Base-by-base conservation (phyloP, 2,797 vertebrate genomes). In the Octomys mimax region DNA sequence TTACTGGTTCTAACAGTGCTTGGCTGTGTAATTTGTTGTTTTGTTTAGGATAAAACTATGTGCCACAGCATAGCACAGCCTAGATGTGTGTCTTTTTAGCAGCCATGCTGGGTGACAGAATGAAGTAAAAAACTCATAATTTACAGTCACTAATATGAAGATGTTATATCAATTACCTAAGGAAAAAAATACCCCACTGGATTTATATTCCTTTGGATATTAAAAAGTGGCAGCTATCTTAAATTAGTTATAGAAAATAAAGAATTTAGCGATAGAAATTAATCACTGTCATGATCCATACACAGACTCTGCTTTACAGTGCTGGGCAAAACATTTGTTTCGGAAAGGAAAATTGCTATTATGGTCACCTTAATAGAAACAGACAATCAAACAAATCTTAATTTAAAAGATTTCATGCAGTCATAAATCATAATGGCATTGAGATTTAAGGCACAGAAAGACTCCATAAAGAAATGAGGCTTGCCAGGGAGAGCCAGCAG, bases 351-450 rank as follows among this genome's bases (percentile, higher is more conserved):
- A 98, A 98, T 97, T 97, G 97, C 98, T 98, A 85, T 98, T 98
- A 98, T 93, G 70, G 94, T 97, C 96, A 83, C 92, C 97, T 95
- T 99, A 99, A 98, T 98, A 97, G 98, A 98, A 99, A 98, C 92
- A 98, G 98, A 98, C 98, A 98, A 92, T 98, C 98, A 98, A 98
- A 99, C 98, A 98, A 98, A 99, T 98, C 98, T 98, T 98, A 98
- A 98, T 98, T 98, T 98, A 98, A 98, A 98, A 98, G 92, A 92
- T 95, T 98, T 98, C 98, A 97, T 92, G 84, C n/a, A 89, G 96
- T 95, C 98, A 98, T 99, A 98, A 99, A 99, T 99, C 98, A 98
- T 97, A 97, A 97, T 97, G 98, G 95, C 98, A 98, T 70, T 31
- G 49, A 97, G 83, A 95, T 98, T 54, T 98, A 98, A 97, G 59